Evolutionary conservation across 2,113 vertebrate species (phyloP), one percentile per base, ranked within the genome.

Genomic region (Pycnonotus jocosus): DNA sequence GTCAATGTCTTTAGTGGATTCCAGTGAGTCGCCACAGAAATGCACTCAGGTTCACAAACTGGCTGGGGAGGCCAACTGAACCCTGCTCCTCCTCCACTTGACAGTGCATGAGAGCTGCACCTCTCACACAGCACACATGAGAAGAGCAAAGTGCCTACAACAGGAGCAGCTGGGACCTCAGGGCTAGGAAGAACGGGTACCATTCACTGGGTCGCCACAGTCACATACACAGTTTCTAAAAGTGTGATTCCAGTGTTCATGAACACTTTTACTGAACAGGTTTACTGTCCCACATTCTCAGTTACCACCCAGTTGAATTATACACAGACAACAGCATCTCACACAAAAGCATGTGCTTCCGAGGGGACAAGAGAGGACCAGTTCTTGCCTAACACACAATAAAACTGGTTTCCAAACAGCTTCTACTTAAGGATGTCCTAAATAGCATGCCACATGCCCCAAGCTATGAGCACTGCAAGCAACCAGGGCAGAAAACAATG

Each of bases 361-460:
- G 1, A 69, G 17, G 28, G 10, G 18, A 44, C 48, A 58, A 76
- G 25, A 48, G 10, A 24, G 14, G 15, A 42, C 38, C 56, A 77
- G 27, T 62, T 93, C 27, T 92, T 35, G 38, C 13, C 14, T 10
- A 8, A 71, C 21, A 90, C 48, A 17, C 53, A 82, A 61, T 42
- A 81, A 87, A 95, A 89, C 13, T 35, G 44, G 10, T 66, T 86
- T 81, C 38, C n/a, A 81, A 83, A 47, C 27, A 71, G 38, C 12
- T 81, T 73, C 80, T 81, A 10, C 56, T 71, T 47, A 71, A 85
- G 78, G 58, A 71, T 77, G 44, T 25, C 31, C 38, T 69, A 38
- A 1, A 2, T 22, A 60, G 40, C 42, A 54, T 0, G 1, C 7
- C 48, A 82, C 31, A 53, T 6, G 4, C n/a, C 51, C 38, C 33